These are phyloP conservation scores for Indri indri DNA, from an alignment of 2,113 vertebrate species.

Conservation along the genomic window DNA sequence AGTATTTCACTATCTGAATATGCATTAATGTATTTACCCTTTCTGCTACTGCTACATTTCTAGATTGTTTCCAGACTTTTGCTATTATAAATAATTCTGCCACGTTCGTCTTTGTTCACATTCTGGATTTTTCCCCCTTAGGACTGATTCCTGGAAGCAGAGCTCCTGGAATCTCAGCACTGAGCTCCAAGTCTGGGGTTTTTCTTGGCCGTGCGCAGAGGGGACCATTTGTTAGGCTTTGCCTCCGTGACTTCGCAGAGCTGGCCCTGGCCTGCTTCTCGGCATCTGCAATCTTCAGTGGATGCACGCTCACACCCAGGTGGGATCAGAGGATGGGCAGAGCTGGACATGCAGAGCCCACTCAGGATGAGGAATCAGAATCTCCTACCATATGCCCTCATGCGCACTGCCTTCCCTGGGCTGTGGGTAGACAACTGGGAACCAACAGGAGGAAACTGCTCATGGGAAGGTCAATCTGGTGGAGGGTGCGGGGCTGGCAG, in stretches of 20 bases:
- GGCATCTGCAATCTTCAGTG: background rate
- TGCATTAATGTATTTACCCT: background rate
- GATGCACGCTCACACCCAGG: background rate
- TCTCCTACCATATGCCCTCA: fast-evolving
- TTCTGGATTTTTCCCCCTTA: conserved; percentile 20
- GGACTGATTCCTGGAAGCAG: conserved; percentile 55
- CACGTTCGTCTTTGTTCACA: conserved; percentile 43
- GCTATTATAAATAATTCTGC: background rate
- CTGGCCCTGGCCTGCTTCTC: background rate
- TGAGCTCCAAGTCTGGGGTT: conserved; percentile 14
- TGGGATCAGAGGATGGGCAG: background rate
- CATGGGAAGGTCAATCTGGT: background rate
- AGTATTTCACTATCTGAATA: background rate
- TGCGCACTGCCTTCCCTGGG: background rate
- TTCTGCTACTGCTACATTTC: background rate
- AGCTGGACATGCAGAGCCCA: background rate
- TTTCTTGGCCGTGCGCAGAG: conserved; percentile 21
- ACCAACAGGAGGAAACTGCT: background rate
- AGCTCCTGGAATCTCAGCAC: conserved; percentile 48
- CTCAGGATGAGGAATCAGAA: background rate
- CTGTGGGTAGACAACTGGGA: background rate
- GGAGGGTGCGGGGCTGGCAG: background rate
- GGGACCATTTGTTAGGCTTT: background rate
- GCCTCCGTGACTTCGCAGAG: background rate
- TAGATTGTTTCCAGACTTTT: conserved; percentile 51